phyloP scores from a whole-genome alignment of 2,113 vertebrate species.

The Eudyptes chrysolophus region DNA sequence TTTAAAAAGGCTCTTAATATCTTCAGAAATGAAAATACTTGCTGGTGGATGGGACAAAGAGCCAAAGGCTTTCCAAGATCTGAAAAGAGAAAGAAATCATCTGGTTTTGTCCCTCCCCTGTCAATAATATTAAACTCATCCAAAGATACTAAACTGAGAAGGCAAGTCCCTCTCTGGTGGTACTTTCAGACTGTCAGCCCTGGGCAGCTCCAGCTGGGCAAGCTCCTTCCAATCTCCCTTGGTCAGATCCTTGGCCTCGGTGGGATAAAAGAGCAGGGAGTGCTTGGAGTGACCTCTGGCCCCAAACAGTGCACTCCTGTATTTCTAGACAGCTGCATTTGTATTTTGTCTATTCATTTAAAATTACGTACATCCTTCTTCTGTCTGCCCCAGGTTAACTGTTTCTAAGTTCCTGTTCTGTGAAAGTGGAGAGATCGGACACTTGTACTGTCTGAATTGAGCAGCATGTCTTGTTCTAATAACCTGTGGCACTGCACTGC shows the following conservation, averaged over 20 bases:
- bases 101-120: not conserved
- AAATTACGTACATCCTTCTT: not conserved
- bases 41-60: not conserved
- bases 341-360: not conserved
- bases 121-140: not conserved
- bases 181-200: not conserved
- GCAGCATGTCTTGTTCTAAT: not conserved
- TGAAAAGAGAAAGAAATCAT: not conserved
- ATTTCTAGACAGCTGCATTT: not conserved
- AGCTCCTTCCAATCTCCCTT: not conserved
- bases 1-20: not conserved
- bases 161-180: not conserved
- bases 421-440: not conserved
- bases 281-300: not conserved
- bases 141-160: not conserved
- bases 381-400: not conserved
- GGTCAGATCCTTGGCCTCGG: not conserved
- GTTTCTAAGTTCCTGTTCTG: not conserved
- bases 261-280: not conserved
- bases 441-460: not conserved
- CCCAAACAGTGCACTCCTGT: not conserved
- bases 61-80: not conserved
- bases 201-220: not conserved
- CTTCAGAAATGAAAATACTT: not conserved
- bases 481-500: not conserved